Base-by-base conservation (phyloP, 2,113 vertebrate species). In the Grantiella picta region DNA sequence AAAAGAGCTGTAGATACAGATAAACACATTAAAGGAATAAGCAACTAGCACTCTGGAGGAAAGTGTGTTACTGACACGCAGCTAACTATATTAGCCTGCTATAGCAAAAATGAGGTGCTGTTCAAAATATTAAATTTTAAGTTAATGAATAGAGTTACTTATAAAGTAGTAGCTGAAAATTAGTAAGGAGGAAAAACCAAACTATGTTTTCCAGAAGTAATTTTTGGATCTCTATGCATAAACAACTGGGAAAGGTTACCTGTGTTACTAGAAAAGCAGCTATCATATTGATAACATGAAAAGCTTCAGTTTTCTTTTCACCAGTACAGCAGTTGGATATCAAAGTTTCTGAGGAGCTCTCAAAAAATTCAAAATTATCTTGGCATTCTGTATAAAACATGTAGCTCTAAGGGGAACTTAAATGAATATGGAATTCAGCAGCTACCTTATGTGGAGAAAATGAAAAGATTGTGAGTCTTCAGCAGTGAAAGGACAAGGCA, bases 1-100 rank as follows among this genome's bases (percentile, higher is more conserved):
- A 81, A 89, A 94, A 91, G 76, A 78, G 60, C 69, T 71, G 72
- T 68, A 89, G 80, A 63, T 73, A 54, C 11, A 89, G 86, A 93
- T 65, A 91, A 82, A 72, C 76, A 40, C n/a, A 47, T 72, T 92
- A 63, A 93, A 93, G 22, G 23, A 94, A 81, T 82, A 88, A 91
- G 18, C n/a, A 94, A 82, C 44, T 14, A 91, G 33, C 50, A 65
- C 29, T 65, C 47, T 78, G 77, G 81, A 87, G n/a, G 28, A 38
- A 92, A 76, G 20, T n/a, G 3, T 56, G 15, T 89, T 92, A 33
- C 63, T 49, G 53, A 65, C 71, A 20, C 23, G 79, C 53, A 61
- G 23, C 20, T 79, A 76, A 91, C 57, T 72, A 54, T 49, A 68
- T 78, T 64, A 57, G 7, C 35, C 16, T 83, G 33, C 29, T 53